These are phyloP conservation scores for Acleris literana DNA, from an alignment of 2,888 invertebrate genomes.

Conservation along the genomic window DNA sequence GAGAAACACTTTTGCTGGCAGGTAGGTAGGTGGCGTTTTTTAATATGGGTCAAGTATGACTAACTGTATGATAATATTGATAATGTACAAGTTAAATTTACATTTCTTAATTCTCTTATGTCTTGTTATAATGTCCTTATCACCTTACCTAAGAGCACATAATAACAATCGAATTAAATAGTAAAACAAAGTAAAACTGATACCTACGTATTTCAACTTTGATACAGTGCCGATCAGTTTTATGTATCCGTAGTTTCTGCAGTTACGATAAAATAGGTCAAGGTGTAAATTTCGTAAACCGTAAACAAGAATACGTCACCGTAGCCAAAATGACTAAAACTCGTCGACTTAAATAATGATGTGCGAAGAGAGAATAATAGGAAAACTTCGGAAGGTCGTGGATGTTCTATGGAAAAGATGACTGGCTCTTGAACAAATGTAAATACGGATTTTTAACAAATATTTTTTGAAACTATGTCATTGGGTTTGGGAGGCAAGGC, in stretches of 20 bases:
- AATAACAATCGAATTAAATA: neutral
- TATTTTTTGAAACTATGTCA: too few relatives aligned
- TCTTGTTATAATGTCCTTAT: too few relatives aligned
- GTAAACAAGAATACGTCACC: conserved; percentile 20
- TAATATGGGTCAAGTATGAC: too few relatives aligned
- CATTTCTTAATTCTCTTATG: too few relatives aligned
- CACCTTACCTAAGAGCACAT: neutral
- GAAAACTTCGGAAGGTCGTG: neutral
- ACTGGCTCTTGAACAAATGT: too few relatives aligned
- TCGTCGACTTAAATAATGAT: neutral
- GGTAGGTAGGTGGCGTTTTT: too few relatives aligned
- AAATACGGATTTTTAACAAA: too few relatives aligned
- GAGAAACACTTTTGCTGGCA: neutral
- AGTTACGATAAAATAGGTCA: conserved; percentile 26
- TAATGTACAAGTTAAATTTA: too few relatives aligned
- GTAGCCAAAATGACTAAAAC: conserved; percentile 15
- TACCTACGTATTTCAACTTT: conserved; percentile 4
- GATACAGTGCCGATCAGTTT: conserved; percentile 22
- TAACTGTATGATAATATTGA: too few relatives aligned
- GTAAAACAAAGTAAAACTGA: conserved; percentile 13
- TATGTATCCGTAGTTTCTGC: conserved; percentile 22
- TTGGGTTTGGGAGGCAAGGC: too few relatives aligned
- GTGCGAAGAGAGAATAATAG: conserved; percentile 7
- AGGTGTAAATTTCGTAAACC: conserved; percentile 29
- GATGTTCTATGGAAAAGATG: neutral